phyloP scores from a whole-genome alignment of 2,797 vertebrate species.

The Pipistrellus kuhlii region DNA sequence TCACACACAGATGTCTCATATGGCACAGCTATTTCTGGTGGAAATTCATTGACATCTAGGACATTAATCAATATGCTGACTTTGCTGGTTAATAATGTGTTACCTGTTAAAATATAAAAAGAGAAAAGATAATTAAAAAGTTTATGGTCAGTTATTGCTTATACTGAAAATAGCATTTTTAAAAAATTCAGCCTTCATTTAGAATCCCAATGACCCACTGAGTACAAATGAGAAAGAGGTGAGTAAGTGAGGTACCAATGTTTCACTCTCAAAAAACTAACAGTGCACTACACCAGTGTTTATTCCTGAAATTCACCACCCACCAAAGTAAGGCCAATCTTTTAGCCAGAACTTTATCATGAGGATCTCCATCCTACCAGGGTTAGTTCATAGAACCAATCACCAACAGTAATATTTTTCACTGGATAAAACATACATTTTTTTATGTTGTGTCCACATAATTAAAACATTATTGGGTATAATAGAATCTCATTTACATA shows the following conservation, averaged over 20 bases:
- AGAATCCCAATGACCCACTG: neutral
- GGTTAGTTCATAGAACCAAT: neutral
- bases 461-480: neutral
- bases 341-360: neutral
- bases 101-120: conserved; percentile 89
- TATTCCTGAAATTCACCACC: neutral
- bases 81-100: conserved; percentile 94
- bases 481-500: neutral
- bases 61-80: conserved; percentile 96
- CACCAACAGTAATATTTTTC: neutral
- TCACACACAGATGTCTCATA: conserved; percentile 98
- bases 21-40: conserved; percentile 95
- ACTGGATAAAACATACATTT: neutral
- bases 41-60: conserved; percentile 98
- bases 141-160: neutral
- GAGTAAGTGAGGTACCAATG: accelerated
- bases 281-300: too few relatives aligned
- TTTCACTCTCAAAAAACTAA: neutral
- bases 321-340: neutral
- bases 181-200: neutral
- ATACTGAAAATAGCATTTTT: neutral
- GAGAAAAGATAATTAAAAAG: conserved; percentile 33
- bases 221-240: neutral
- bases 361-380: accelerated
- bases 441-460: neutral